Base-by-base conservation (phyloP, 2,888 invertebrate species). In the Aproaerema taeniolella region DNA sequence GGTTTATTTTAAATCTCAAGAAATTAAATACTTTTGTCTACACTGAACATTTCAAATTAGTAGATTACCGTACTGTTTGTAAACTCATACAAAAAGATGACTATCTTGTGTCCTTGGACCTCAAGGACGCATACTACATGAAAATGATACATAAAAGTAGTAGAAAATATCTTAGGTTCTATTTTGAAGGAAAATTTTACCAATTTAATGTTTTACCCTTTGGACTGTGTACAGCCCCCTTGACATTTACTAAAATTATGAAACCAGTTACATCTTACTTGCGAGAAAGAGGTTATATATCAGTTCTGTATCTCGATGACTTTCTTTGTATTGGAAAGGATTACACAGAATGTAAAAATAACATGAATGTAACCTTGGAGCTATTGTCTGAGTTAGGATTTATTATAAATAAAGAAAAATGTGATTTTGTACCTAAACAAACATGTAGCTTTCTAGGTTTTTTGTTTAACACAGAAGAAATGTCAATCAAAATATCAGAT, bases 1-100 rank as follows among this genome's bases (percentile, higher is more conserved):
- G 43, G 20, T 47, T 50, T 35, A 49, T 46, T 36, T 24, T 47
- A 17, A 47, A 44, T 9, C 12, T 46, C 9, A 43, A 41, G 31
- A 12, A 14, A 1, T 15, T 42, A 10, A 38, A 42, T 37, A 26
- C 36, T 3, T 41, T 29, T 12, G 26, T 44, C 9, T 10, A 16
- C 11, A 35, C 42, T 12, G 28, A 41, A 14, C 45, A 45, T 15
- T 49, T 49, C 36, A 48, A 46, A 25, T 17, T 46, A 17, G 45
- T 46, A 37, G 48, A 48, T 16, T 12, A 38, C 9, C 20, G 47
- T 7, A 41, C 42, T 14, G 37, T 37, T 1, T 37, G 38, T 24
- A 42, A 41, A 32, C 14, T 47, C 12, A 24, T 47, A 12, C 10
- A 15, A 2, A 16, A 16, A 10, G 20, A 36, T 34, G 15, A 31